Evolutionary conservation across 1,140 invertebrate species (phyloP).

Genomic region (Agrilus planipennis): DNA sequence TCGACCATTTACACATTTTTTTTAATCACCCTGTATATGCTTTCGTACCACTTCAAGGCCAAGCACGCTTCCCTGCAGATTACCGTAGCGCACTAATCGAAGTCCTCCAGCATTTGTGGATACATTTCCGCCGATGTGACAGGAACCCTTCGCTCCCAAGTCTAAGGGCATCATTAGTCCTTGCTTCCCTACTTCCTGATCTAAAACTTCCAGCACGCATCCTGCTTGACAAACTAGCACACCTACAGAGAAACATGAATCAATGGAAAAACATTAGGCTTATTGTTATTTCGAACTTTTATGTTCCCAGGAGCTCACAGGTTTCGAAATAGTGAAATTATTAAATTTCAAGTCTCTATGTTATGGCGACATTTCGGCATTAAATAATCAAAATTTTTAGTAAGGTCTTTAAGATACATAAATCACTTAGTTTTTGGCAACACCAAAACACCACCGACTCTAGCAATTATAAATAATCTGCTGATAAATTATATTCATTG

Average conservation of each 20-base stretch:
- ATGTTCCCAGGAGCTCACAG: too few relatives aligned
- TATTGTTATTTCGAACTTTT: too few relatives aligned
- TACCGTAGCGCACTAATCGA: constrained; percentile 88
- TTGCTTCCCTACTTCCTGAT: constrained; percentile 57
- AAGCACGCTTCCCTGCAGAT: constrained; percentile 81
- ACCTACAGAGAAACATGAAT: constrained; percentile 47
- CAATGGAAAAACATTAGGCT: too few relatives aligned
- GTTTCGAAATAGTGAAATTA: neutral
- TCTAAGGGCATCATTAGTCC: constrained; percentile 90
- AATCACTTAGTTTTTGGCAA: too few relatives aligned
- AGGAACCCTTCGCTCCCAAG: constrained; percentile 91
- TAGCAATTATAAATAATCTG: too few relatives aligned
- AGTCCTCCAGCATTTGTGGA: constrained; percentile 95
- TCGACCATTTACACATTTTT: too few relatives aligned
- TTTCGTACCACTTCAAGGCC: constrained; percentile 84
- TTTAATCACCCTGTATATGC: neutral
- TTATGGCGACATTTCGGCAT: too few relatives aligned
- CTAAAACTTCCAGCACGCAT: constrained; percentile 80
- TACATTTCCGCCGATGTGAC: constrained; percentile 94
- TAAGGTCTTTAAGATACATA: too few relatives aligned
- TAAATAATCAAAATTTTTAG: too few relatives aligned
- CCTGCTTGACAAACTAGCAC: constrained; percentile 81
- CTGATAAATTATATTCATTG: too few relatives aligned
- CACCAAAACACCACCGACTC: too few relatives aligned
- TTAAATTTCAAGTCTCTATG: too few relatives aligned